phyloP scores from a whole-genome alignment of 53 echinoderm and acorn worm genomes.

The Echinometra lucunter region DNA sequence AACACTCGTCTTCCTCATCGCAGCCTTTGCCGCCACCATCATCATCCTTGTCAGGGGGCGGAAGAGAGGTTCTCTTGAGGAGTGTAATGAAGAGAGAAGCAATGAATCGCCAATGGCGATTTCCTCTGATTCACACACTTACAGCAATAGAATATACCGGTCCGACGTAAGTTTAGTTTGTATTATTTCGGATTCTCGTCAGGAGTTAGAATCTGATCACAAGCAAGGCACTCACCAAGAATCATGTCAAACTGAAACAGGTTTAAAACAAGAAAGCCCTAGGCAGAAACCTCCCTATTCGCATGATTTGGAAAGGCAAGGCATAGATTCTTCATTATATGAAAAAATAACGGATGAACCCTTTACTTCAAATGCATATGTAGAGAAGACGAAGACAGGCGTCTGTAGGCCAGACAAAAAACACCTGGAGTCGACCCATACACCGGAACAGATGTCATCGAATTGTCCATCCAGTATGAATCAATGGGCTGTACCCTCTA shows the following conservation, averaged over 20 bases:
- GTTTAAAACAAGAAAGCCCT: neutral
- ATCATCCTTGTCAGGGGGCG: neutral
- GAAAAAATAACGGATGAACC: conserved; percentile 30
- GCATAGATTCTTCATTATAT: neutral
- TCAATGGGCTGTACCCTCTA: too few relatives aligned
- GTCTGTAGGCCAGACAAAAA: too few relatives aligned
- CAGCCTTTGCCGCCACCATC: neutral
- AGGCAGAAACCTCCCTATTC: neutral
- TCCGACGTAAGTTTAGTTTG: too few relatives aligned
- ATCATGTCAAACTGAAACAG: neutral
- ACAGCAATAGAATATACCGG: too few relatives aligned
- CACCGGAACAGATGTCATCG: too few relatives aligned
- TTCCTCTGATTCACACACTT: too few relatives aligned
- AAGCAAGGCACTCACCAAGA: conserved; percentile 5
- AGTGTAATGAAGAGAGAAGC: neutral
- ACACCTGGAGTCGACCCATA: too few relatives aligned
- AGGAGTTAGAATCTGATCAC: conserved; percentile 44
- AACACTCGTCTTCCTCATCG: neutral
- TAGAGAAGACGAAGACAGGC: neutral
- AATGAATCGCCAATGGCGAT: conserved; percentile 26
- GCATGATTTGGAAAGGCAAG: neutral
- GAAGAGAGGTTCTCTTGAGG: neutral
- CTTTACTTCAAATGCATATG: neutral
- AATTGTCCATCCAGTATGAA: too few relatives aligned
- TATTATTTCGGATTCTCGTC: neutral